Evolutionary conservation across 1,140 invertebrate species (phyloP), one percentile per base, ranked within the genome.

Genomic region (Ladona fulva): DNA sequence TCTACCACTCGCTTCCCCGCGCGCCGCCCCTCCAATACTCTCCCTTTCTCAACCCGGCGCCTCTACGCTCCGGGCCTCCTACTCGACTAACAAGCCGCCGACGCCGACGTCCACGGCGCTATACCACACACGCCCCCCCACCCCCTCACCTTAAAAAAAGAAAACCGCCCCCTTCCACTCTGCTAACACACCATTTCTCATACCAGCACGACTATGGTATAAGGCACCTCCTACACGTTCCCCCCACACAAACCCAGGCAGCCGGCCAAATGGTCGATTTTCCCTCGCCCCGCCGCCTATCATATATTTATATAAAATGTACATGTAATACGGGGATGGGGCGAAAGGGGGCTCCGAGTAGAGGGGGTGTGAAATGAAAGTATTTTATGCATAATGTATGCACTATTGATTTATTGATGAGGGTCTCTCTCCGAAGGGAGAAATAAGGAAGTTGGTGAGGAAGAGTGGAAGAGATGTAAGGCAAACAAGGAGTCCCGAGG

Each of bases 291-390:
- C 37, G 77, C 42, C 37, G n/a, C 42, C 37, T 76, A 80, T 80
- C 79, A 80, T 80, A 78, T 80, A 80, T 80, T 80, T 80, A 80
- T 80, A 80, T 80, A 80, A 80, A 80, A 80, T 80, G 79, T 80
- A 80, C 44, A 52, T 52, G 52, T 66, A 66, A 66, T 66, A 12
- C 52, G 52, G 52, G 52, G 52, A 12, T 19, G 52, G 52, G 52
- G 52, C 16, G 52, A 3, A 22, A 6, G 52, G 52, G 52, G 52
- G 52, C 14, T 19, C 10, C 44, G 44, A 52, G 44, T 11, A 19
- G 19, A 52, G 19, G 44, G 44, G 52, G 52, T 66, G 52, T 66
- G 52, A 66, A 66, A 66, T 66, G 52, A 66, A 66, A 80, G 79
- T 78, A 79, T 78, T 76, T 78, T 76, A 80, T 80, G 77, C 79